phyloP scores from a whole-genome alignment of 2,113 vertebrate genomes.

The Ursus arctos region DNA sequence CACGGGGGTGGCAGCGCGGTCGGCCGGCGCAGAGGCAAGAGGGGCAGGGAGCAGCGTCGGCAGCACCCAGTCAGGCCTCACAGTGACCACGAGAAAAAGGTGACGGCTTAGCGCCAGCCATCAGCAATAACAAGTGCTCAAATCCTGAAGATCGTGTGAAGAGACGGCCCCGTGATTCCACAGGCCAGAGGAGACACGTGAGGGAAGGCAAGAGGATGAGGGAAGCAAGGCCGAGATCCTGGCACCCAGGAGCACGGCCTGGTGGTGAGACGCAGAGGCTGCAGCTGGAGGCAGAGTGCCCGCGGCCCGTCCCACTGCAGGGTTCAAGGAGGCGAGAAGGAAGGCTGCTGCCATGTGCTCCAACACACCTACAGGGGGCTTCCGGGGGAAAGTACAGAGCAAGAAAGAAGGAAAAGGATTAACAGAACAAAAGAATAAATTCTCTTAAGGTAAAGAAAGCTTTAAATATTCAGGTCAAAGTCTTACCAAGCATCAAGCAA shows the following conservation, averaged over 20 bases:
- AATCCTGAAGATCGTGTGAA: background rate
- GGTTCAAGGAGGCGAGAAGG: background rate
- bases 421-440: background rate
- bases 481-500: background rate
- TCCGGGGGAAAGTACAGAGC: background rate
- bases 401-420: background rate
- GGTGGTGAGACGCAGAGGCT: background rate
- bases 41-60: background rate
- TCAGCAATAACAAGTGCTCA: too few relatives aligned
- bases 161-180: background rate
- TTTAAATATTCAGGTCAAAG: background rate
- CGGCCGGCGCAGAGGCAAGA: background rate
- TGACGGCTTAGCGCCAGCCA: too few relatives aligned
- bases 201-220: background rate
- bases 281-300: background rate
- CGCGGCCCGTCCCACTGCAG: background rate
- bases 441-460: background rate
- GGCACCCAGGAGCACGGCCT: rapidly evolving
- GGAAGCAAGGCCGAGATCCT: background rate
- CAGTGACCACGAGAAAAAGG: background rate
- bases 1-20: too few relatives aligned
- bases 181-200: background rate
- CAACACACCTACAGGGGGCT: too few relatives aligned
- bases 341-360: background rate
- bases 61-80: rapidly evolving